These are phyloP conservation scores for Drosophila lowei DNA, from an alignment of 1,140 invertebrate species.

Conservation along the genomic window DNA sequence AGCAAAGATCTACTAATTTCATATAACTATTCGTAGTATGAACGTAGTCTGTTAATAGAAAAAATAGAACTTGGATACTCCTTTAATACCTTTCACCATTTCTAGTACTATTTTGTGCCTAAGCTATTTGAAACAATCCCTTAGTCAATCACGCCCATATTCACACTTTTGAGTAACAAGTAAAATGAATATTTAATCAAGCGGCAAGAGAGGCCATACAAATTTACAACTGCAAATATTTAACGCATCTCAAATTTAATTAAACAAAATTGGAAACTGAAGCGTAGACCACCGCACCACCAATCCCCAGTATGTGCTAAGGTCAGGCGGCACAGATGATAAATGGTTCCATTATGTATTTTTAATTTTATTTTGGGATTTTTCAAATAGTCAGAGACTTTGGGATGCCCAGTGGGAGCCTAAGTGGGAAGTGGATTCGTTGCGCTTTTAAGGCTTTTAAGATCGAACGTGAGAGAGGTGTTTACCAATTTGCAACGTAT, in stretches of 20 bases:
- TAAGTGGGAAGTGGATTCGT: constrained; percentile 7
- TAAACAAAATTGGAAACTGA: constrained; percentile 37
- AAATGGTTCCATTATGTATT: constrained; percentile 41
- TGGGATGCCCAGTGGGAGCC: too few relatives aligned
- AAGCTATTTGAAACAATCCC: not conserved
- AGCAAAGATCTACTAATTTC: too few relatives aligned
- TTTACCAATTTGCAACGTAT: not conserved
- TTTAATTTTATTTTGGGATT: constrained; percentile 1
- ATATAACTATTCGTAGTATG: too few relatives aligned
- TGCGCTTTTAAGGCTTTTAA: too few relatives aligned
- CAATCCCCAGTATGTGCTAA: constrained; percentile 35
- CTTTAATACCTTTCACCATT: not conserved
- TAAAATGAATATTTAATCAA: constrained; percentile 45
- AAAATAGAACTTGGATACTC: too few relatives aligned
- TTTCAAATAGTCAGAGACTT: constrained; percentile 6
- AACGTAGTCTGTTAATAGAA: too few relatives aligned
- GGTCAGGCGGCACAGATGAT: constrained; percentile 41
- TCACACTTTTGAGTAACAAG: constrained; percentile 1
- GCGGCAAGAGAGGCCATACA: constrained; percentile 39
- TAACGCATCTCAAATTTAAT: constrained; percentile 50
- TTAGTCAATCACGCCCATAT: not conserved
- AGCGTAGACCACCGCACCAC: constrained; percentile 17
- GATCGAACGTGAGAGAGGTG: too few relatives aligned
- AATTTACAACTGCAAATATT: constrained; percentile 67
- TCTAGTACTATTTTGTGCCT: not conserved